Evolutionary conservation across 1,140 invertebrate genomes (phyloP), one percentile per base, ranked within the genome.

Genomic region (Bombus balteatus): DNA sequence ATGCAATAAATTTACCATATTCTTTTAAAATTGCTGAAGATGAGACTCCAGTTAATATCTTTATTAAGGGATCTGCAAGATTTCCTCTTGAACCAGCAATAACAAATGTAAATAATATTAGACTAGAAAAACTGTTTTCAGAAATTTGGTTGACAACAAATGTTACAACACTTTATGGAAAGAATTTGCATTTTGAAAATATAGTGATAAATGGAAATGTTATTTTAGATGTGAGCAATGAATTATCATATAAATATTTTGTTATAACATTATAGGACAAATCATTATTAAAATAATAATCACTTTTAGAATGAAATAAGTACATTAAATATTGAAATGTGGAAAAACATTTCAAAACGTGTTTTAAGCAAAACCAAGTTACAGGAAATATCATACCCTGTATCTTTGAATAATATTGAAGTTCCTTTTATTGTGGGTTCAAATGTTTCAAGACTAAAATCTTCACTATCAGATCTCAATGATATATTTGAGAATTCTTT

Each of bases 351-450:
- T 18, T 86, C 81, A 12, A 43, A 53, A 66, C 87, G 82, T 70
- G 59, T 94, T 76, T 86, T 94, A 59, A 94, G 92, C 57, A 93
- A 92, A 92, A 92, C 92, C 6, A 91, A 86, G 73, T 5, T 53
- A 1, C 93, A 94, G 86, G 72, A 83, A 62, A 94, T 94, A 72
- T 15, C 12, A 22, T 83, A 87, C 57, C 32, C 43, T 37, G 73
- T 77, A 0, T 70, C 70, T n/a, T 87, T 94, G 22, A 87, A 83
- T 43, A 71, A 73, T 34, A 39, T 92, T 22, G 37, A 83, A 66
- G 79, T 81, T 5, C 66, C 85, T n/a, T 87, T 79, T 79, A 80
- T 94, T 12, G 47, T 87, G 8, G 90, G 88, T n/a, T 70, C 84
- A 13, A 65, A 76, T 28, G 81, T 70, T 85, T 89, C 90, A 39